Evolutionary conservation across 2,888 invertebrate species (phyloP), one percentile per base, ranked within the genome.

Genomic region (Lamellibrachia satsuma): DNA sequence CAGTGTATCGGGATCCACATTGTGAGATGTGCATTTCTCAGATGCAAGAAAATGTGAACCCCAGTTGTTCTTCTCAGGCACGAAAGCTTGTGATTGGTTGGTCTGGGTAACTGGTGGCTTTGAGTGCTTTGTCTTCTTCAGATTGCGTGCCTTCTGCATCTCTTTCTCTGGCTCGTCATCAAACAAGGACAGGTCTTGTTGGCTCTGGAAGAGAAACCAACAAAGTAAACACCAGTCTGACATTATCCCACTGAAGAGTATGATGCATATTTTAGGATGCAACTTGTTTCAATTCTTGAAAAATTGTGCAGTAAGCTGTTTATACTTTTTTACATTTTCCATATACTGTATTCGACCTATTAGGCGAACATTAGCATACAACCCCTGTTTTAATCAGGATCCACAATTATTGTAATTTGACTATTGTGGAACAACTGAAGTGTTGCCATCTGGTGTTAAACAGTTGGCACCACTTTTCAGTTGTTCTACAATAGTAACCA

Each of bases 121-220:
- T 6, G 75, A 15, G 75, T 75, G 15, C 15, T 75, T 75, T 75
- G 75, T 90, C 39, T 52, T 90, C 92, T 91, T 92, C 90, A 92
- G 92, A n/a, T 51, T 90, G 55, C 60, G 92, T 51, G 52, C 92
- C 57, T 92, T 57, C 92, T 92, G 75, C 9, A 60, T 27, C 8
- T 51, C 92, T 9, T 57, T 90, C 27, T 52, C 75, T 11, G 91
- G 75, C 27, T 93, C 92, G 4, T 92, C 92, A 9, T 93, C 93
- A 52, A 75, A 90, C 52, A 93, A 27, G 22, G 93, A 75, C 60
- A 93, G 75, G 90, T 93, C 93, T 92, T 93, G 93, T 90, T 93
- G 93, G 91, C 93, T 93, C 93, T 93, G 91, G 52, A 92, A 91
- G 15, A 22, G 75, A 75, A 75, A 75, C 15, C n/a, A 22, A 75